Percentiles rank a stretch among this genome's conserved stretches.
phyloP scores from a whole-genome alignment of 2,797 vertebrate species.

The Falco columbarius region DNA sequence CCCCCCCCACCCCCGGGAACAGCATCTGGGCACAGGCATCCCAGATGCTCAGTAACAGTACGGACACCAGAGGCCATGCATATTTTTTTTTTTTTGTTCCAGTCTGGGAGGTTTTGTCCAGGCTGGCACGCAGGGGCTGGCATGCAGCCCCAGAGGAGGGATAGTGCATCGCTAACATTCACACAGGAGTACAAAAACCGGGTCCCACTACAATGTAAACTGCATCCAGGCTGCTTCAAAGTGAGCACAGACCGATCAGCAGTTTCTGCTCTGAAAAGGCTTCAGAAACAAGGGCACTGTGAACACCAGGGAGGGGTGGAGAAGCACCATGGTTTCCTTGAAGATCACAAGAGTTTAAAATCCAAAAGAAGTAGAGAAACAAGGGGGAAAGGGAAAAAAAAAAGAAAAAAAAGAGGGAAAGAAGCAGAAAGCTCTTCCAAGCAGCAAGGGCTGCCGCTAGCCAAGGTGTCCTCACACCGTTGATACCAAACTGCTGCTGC shows the following conservation, averaged over 20 bases:
- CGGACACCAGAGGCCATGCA: conserved; percentile 78
- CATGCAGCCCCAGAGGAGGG: conserved; percentile 76
- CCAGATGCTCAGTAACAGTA: conserved; percentile 68
- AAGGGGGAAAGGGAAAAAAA: background rate
- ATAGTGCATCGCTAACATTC: conserved; percentile 76
- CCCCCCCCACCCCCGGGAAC: background rate
- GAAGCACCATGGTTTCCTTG: conserved; percentile 80
- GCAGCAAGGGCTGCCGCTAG: conserved; percentile 84
- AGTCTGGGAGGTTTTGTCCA: conserved; percentile 40
- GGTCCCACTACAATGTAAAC: conserved; percentile 52
- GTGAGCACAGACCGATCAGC: conserved; percentile 33
- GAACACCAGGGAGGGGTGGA: conserved; percentile 50
- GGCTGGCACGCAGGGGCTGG: conserved; percentile 45
- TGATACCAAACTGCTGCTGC: conserved; percentile 97
- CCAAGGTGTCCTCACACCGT: conserved; percentile 95
- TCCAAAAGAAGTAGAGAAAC: conserved; percentile 65
- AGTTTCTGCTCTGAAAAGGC: conserved; percentile 65
- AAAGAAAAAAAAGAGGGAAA: background rate
- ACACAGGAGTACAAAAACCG: conserved; percentile 64
- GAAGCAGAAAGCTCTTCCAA: conserved; percentile 77
- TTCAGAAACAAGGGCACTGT: conserved; percentile 62
- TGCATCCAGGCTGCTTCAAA: conserved; percentile 2
- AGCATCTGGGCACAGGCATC: conserved; percentile 47
- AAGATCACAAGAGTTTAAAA: conserved; percentile 74
- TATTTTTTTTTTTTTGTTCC: conserved; percentile 27